These are phyloP conservation scores for Paguma larvata DNA, from an alignment of 2,797 vertebrate genomes.

Conservation along the genomic window DNA sequence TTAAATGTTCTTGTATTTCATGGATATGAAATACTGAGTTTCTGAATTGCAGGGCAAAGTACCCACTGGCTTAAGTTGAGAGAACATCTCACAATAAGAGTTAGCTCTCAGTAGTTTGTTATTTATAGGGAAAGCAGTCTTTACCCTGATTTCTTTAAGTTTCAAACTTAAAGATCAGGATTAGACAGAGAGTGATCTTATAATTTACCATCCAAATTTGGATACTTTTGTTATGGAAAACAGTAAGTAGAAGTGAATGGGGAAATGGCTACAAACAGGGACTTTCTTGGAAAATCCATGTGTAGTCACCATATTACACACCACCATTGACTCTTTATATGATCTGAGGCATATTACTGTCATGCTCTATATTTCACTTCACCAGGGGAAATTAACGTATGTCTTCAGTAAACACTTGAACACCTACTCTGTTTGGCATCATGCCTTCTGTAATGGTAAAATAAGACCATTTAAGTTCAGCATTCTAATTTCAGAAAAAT, in stretches of 20 bases:
- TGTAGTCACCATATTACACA: neutral
- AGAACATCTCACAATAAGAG: neutral
- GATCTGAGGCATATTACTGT: neutral
- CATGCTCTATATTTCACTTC: neutral
- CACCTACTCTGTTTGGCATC: neutral
- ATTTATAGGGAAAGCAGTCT: neutral
- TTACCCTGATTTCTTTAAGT: too few species aligned
- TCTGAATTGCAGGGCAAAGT: neutral
- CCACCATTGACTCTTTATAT: constrained; percentile 49
- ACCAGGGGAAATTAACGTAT: neutral
- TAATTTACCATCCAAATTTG: neutral
- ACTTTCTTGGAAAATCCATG: neutral
- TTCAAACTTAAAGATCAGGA: neutral
- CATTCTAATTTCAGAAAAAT: constrained; percentile 19
- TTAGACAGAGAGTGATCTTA: neutral
- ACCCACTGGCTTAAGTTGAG: neutral
- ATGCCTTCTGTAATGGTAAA: neutral
- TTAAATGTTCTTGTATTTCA: neutral
- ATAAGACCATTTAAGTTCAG: constrained; percentile 26
- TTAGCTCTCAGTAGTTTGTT: neutral
- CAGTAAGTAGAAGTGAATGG: neutral
- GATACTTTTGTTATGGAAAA: neutral
- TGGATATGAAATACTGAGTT: neutral
- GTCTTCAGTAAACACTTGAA: constrained; percentile 12
- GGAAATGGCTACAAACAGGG: constrained; percentile 4